Percentiles rank a stretch among this genome's conserved stretches.
Evolutionary conservation across 1,140 invertebrate species (phyloP).

Genomic region (Oppia nitens): DNA sequence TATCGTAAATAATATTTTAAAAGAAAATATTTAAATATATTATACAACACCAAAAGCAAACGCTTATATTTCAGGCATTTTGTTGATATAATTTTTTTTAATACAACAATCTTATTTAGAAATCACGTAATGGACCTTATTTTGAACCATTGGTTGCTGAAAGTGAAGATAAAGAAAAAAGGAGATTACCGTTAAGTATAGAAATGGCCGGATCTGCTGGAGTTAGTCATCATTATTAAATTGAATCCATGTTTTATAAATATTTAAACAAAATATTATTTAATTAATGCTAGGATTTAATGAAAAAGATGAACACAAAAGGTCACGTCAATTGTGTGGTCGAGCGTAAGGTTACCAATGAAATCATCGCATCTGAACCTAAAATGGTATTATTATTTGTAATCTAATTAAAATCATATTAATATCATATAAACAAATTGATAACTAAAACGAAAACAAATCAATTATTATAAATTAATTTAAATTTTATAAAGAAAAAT

Average conservation of each 20-base stretch:
- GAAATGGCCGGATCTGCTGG: conserved; percentile 26
- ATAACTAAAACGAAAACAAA: too few relatives aligned
- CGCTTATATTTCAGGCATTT: too few relatives aligned
- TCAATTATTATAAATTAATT: too few relatives aligned
- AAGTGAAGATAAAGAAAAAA: conserved; percentile 3
- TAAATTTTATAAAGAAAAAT: too few relatives aligned
- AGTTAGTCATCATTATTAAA: conserved; percentile 26
- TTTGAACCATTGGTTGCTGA: conserved; percentile 13
- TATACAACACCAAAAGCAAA: too few relatives aligned
- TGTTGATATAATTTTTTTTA: too few relatives aligned
- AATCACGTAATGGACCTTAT: conserved; percentile 10
- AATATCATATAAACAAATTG: too few relatives aligned
- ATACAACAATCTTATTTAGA: conserved; percentile 30
- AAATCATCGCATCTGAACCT: conserved; percentile 53
- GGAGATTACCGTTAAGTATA: conserved; percentile 1
- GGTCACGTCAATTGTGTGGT: conserved; percentile 71
- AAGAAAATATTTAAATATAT: too few relatives aligned
- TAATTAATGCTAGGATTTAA: conserved; percentile 31
- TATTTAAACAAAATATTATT: conserved; percentile 4
- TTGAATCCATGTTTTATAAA: too few relatives aligned
- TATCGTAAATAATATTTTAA: too few relatives aligned
- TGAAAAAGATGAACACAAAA: conserved; percentile 49
- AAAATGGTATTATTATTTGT: conserved; percentile 32
- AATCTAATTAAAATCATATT: neutral
- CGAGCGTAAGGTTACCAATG: conserved; percentile 60